Evolutionary conservation across 2,888 invertebrate species (phyloP), one percentile per base, ranked within the genome.

Genomic region (Lasioglossum marginatum): DNA sequence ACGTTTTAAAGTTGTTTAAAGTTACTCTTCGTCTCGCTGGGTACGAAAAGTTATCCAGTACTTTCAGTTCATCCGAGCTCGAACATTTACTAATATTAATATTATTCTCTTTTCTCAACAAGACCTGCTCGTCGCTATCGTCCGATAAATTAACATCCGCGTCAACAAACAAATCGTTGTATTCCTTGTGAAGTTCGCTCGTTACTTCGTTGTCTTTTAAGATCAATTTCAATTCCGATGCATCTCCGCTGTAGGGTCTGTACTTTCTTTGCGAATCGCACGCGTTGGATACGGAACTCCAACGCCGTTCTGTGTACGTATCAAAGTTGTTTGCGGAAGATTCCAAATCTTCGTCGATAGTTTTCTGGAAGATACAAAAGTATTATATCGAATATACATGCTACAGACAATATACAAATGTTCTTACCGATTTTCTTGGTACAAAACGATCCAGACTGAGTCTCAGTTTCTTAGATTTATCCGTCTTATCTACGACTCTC

Each of bases 211-310:
- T 92, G 40, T 90, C 85, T 66, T 92, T 91, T 34, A 90, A 74
- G 2, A 92, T 90, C 34, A 93, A 92, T 23, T 81, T 83, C 3
- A 90, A 68, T 10, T 88, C 76, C 0, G 91, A 90, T 0, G 87
- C 85, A 37, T 89, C 90, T 31, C 90, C 88, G 6, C 89, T 89
- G 37, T 90, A 90, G 48, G 89, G 89, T 77, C 88, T 90, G 14
- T 89, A 90, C 34, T 93, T 92, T 52, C 92, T 93, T 80, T 92
- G 91, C 19, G 90, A 88, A 48, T 94, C 93, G 2, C 95, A 94
- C 4, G 94, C 94, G 73, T 94, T 94, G 82, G 94, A 95, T n/a
- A 96, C 95, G 19, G 96, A 95, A 86, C 96, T 96, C 96, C 96
- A 96, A 70, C 96, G 95, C 72, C 96, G 94, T 93, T 96, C 96